Evolutionary conservation across 1,140 invertebrate genomes (phyloP), one percentile per base, ranked within the genome.

Genomic region (Drosophila tsacasi): DNA sequence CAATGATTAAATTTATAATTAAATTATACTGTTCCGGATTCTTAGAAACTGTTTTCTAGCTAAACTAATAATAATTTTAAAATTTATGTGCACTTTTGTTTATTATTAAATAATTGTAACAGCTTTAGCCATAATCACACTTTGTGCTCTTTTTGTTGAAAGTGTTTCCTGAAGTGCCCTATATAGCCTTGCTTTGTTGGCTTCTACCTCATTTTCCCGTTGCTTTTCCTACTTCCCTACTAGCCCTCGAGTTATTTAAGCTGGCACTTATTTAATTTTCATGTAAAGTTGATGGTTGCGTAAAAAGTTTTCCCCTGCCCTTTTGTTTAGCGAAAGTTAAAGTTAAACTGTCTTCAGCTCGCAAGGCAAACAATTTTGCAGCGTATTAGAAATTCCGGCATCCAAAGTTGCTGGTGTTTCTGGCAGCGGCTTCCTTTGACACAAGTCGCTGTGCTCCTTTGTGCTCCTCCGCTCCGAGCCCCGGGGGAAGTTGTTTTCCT

Each of bases 251-350:
- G 74, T 89, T 79, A 78, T 81, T 90, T 89, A 90, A 89, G 78
- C 81, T 79, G 61, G 75, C 80, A 82, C 85, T 90, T 89, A 89
- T 90, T 90, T 90, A 90, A 90, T 89, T 89, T 85, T 85, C 84
- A 89, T 90, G 75, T 82, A 85, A 90, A 90, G 74, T 90, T 84
- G 39, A 47, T 62, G 64, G 63, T 69, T 44, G 23, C 35, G 25
- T n/a, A 47, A 66, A 59, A 59, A 77, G 63, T 76, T 76, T 44
- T 13, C 15, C 35, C 42, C 9, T 23, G n/a, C n/a, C 67, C 44
- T 49, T 60, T 74, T 74, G 63, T 75, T 75, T 54, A 67, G 62
- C n/a, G 40, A 77, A 78, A 78, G 74, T 78, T 78, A 37, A 77
- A 77, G 64, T 77, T 78, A 69, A 78, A 78, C 65, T 77, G 64